Evolutionary conservation across 2,113 vertebrate genomes (phyloP).

Genomic region (Zosterops pallidus): DNA sequence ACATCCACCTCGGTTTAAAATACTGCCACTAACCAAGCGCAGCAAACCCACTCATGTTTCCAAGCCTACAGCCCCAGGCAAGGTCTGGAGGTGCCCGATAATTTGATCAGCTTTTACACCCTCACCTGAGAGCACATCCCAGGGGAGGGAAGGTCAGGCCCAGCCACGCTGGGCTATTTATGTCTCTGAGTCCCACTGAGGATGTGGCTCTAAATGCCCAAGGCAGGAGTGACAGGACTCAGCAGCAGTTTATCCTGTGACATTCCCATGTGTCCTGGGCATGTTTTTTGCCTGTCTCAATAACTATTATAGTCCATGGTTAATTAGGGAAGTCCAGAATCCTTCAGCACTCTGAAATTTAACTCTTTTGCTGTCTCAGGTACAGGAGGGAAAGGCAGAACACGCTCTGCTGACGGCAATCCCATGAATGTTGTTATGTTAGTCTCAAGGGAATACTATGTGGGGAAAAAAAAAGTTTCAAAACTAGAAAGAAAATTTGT

Average conservation of each 20-base stretch:
- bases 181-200: neutral
- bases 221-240: neutral
- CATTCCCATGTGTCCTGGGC: neutral
- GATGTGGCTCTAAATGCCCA: neutral
- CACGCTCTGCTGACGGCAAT: neutral
- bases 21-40: neutral
- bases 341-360: constrained; percentile 1
- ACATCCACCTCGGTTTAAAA: neutral
- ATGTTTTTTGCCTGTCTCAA: neutral
- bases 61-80: neutral
- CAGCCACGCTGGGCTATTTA: neutral
- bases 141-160: neutral
- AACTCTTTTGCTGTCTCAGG: neutral
- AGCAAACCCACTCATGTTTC: neutral
- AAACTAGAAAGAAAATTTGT: neutral
- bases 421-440: neutral
- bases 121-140: neutral
- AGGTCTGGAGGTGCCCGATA: neutral
- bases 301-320: neutral
- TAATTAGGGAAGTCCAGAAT: neutral
- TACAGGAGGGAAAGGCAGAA: neutral
- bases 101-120: neutral
- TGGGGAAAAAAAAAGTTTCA: neutral
- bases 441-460: neutral
- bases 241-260: neutral